Evolutionary conservation across 2,797 vertebrate species (phyloP).

Genomic region (Sebastes melanostomus): DNA sequence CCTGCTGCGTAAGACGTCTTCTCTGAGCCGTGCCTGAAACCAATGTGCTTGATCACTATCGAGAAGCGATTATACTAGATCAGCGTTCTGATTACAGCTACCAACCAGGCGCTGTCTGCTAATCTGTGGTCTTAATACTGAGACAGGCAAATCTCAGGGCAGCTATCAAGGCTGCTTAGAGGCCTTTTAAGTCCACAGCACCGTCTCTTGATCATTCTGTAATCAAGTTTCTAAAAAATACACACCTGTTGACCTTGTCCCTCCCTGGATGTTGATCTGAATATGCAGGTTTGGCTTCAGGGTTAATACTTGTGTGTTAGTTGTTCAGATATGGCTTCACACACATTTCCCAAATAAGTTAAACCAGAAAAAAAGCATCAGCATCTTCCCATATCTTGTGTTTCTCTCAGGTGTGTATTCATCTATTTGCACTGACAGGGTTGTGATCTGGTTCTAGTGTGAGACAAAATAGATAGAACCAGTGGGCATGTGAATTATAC

Average conservation of each 20-base stretch:
- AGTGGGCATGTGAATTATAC: background rate
- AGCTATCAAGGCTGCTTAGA: conserved; percentile 43
- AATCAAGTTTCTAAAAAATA: background rate
- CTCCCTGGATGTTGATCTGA: background rate
- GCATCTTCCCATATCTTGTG: background rate
- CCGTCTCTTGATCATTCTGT: conserved; percentile 12
- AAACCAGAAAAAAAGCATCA: background rate
- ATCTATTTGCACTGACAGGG: background rate
- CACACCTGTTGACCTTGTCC: background rate
- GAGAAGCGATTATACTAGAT: conserved; percentile 71
- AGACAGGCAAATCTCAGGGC: conserved; percentile 57
- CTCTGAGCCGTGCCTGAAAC: conserved; percentile 37
- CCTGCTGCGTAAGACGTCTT: conserved; percentile 52
- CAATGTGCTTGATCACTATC: conserved; percentile 53
- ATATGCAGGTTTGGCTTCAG: background rate
- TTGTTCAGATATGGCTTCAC: background rate
- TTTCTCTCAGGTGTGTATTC: background rate
- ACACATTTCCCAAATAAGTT: background rate
- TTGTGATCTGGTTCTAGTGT: background rate
- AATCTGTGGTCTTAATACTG: conserved; percentile 66
- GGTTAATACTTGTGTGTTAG: background rate
- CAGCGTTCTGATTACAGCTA: conserved; percentile 66
- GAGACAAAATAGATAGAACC: background rate
- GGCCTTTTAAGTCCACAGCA: background rate
- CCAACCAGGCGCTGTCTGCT: conserved; percentile 49